Percentiles rank a stretch among this genome's conserved stretches.
These are phyloP conservation scores for Apotomis capreana DNA, from an alignment of 2,888 invertebrate species.

Conservation along the genomic window DNA sequence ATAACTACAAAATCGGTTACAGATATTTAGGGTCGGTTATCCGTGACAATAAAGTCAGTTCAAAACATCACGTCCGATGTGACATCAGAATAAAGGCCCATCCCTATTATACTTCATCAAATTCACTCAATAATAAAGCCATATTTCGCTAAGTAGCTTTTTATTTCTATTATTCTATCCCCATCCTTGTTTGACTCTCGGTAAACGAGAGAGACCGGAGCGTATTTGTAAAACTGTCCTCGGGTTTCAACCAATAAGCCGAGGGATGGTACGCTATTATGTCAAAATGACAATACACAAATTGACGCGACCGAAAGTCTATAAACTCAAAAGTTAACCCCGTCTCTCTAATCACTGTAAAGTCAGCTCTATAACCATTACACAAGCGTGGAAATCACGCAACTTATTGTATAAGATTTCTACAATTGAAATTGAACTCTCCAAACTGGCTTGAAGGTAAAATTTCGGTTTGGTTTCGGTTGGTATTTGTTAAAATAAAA, in stretches of 20 bases:
- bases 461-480: constrained; percentile 44
- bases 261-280: constrained; percentile 81
- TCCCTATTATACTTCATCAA: constrained; percentile 75
- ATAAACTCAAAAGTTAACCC: constrained; percentile 80
- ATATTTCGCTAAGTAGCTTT: constrained; percentile 75
- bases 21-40: constrained; percentile 47
- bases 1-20: constrained; percentile 48
- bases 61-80: constrained; percentile 64
- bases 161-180: constrained; percentile 58
- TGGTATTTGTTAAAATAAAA: constrained; percentile 62
- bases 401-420: too few species aligned
- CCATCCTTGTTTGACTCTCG: constrained; percentile 50
- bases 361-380: constrained; percentile 47
- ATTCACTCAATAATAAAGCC: constrained; percentile 72
- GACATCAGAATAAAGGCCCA: constrained; percentile 62
- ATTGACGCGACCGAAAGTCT: constrained; percentile 81
- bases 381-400: constrained; percentile 43
- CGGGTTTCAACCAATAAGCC: constrained; percentile 79
- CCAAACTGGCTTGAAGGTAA: constrained; percentile 44
- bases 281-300: constrained; percentile 82
- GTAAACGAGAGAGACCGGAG: constrained; percentile 55
- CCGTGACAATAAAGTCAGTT: constrained; percentile 63
- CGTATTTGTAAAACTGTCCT: constrained; percentile 74
- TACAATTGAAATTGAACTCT: constrained; percentile 32
- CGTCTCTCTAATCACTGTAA: constrained; percentile 46